Base-by-base conservation (phyloP, 1,140 invertebrate genomes). In the Cepaea nemoralis region DNA sequence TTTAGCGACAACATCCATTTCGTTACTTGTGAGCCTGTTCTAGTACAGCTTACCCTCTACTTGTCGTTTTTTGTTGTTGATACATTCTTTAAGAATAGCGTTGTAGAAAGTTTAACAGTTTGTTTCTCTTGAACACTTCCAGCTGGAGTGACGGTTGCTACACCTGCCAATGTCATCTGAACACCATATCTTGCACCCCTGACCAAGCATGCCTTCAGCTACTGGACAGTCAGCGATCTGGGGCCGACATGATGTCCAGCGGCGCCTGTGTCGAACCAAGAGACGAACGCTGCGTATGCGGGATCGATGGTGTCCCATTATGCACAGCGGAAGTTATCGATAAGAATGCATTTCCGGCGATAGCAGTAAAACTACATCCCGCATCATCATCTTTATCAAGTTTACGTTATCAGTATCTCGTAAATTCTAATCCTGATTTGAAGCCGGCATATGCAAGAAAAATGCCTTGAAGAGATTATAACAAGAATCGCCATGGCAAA, bases 71-170 rank as follows among this genome's bases (percentile, higher is more conserved):
- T n/a, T n/a, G n/a, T n/a, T n/a, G n/a, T n/a, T n/a, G n/a, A n/a
- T n/a, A n/a, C n/a, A n/a, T n/a, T n/a, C n/a, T n/a, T n/a, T n/a
- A n/a, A n/a, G n/a, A n/a, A n/a, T n/a, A n/a, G n/a, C n/a, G n/a
- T n/a, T n/a, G n/a, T n/a, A n/a, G n/a, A n/a, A n/a, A n/a, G n/a
- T n/a, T n/a, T n/a, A n/a, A n/a, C n/a, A n/a, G n/a, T n/a, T n/a
- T n/a, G n/a, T n/a, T n/a, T n/a, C n/a, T n/a, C n/a, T n/a, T n/a
- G n/a, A n/a, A n/a, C n/a, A n/a, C n/a, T 71, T 71, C 2, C 69
- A 69, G 59, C 10, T 83, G 82, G 82, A 42, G 31, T 22, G 82
- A 83, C 74, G 82, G 82, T 39, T 83, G 82, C 50, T 83, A 81
- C 66, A 33, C 55, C 6, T 83, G 82, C 37, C 55, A 24, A 2